Conservation (phyloP, 2,113 vertebrate species). For the Bubalus kerabau region DNA sequence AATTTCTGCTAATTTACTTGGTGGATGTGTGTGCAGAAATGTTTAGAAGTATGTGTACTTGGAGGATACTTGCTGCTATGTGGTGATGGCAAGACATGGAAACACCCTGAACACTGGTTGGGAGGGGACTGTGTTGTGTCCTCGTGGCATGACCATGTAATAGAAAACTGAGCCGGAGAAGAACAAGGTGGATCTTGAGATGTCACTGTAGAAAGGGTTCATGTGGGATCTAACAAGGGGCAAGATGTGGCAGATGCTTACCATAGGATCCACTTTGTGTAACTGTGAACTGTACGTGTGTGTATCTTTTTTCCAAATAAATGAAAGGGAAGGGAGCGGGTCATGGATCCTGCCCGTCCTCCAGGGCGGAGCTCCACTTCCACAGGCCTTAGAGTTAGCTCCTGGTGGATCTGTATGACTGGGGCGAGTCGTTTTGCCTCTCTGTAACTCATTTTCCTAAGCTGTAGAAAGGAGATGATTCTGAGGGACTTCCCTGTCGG, state of each 20-base stretch:
- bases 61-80: not conserved
- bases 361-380: not conserved
- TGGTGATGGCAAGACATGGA: not conserved
- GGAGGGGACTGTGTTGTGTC: not conserved
- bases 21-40: not conserved
- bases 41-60: not conserved
- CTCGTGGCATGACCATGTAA: rapidly evolving
- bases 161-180: not conserved
- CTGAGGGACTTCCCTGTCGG: not conserved
- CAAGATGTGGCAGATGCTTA: not conserved
- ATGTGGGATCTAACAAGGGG: not conserved
- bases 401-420: not conserved
- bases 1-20: not conserved
- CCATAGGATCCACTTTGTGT: not conserved
- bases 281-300: not conserved
- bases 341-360: not conserved
- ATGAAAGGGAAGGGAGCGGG: not conserved
- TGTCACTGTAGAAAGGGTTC: not conserved
- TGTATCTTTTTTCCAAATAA: not conserved
- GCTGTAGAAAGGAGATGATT: not conserved
- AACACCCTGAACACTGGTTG: too few species aligned
- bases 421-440: not conserved
- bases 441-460: not conserved
- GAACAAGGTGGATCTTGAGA: not conserved
- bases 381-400: not conserved